Base-by-base conservation (phyloP, 2,113 vertebrate species). In the Semicossyphus pulcher region DNA sequence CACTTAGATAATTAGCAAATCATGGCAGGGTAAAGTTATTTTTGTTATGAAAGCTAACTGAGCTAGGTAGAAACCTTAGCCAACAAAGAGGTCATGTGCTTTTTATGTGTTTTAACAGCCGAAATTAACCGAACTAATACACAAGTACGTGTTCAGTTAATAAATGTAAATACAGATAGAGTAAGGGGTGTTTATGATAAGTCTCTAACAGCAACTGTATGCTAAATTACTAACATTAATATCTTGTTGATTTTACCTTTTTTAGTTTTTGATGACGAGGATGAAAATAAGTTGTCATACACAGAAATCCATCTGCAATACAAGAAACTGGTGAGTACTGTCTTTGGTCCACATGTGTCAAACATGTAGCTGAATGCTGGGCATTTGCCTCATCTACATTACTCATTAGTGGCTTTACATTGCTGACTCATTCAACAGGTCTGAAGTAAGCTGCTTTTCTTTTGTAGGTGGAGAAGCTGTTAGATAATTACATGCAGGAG, bases 301-400 rank as follows among this genome's bases (percentile, higher is more conserved):
- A 99, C 97, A 81, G 97, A 98, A 79, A 97, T 99, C 91, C 97
- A 99, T 85, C 93, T 96, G 85, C 96, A 98, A 81, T 99, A 99
- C 88, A 98, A 98, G 91, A 95, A 95, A 67, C 67, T 99, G 95
- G 97, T 97, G 86, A 98, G 95, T 94, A 80, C 18, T 34, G 2
- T 16, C 10, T 18, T 61, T 44, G 21, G 9, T 15, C 16, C 36
- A 18, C 4, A 31, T 23, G n/a, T 20, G 8, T 57, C n/a, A 48
- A 7, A 58, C 20, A 39, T 34, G 7, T 18, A 36, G 5, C 15
- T 1, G 2, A 12, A 70, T 28, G 36, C 12, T 32, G 26, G 65
- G 5, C 31, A 42, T 20, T 15, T 76, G 36, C 10, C 12, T 49
- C 29, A n/a, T 65, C 28, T 28, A 14, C 26, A 37, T 62, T 10